Conservation (phyloP, 1,140 invertebrate species). For the Agrypnia vestita region DNA sequence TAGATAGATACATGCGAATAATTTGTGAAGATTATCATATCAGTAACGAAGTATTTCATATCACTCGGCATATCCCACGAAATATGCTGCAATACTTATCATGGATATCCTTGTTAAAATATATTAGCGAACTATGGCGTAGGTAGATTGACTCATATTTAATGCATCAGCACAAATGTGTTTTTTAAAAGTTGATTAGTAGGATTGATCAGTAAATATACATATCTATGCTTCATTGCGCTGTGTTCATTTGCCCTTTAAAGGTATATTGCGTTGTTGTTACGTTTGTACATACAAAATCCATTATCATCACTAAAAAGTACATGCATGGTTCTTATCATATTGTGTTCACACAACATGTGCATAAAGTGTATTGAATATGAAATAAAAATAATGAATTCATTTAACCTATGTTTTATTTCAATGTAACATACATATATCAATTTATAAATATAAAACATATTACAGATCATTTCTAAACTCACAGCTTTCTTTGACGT, state of each 20-base stretch:
- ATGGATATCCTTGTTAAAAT: slow-evolving; percentile 35
- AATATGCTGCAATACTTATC: slow-evolving; percentile 38
- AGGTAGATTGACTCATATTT: slow-evolving; percentile 29
- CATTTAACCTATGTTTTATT: slow-evolving; percentile 46
- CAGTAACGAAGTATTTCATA: slow-evolving; percentile 44
- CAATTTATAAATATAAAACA: slow-evolving; percentile 24
- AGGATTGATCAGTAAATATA: slow-evolving; percentile 49
- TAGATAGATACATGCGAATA: background rate
- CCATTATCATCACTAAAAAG: slow-evolving; percentile 60
- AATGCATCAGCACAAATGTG: slow-evolving; percentile 45
- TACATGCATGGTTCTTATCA: slow-evolving; percentile 58
- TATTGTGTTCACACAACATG: slow-evolving; percentile 59
- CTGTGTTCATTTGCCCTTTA: slow-evolving; percentile 60
- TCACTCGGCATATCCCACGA: slow-evolving; percentile 44
- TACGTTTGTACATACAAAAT: slow-evolving; percentile 61
- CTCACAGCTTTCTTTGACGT: slow-evolving; percentile 17
- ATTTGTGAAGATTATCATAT: slow-evolving; percentile 28
- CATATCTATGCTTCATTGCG: slow-evolving; percentile 45
- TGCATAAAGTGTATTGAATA: slow-evolving; percentile 61
- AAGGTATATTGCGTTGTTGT: slow-evolving; percentile 60
- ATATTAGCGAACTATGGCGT: slow-evolving; percentile 40
- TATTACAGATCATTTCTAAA: slow-evolving; percentile 12
- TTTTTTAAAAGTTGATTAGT: slow-evolving; percentile 40
- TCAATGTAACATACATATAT: slow-evolving; percentile 35
- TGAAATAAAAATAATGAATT: slow-evolving; percentile 59